Conservation (phyloP, 2,113 vertebrate species). For the Helogale parvula region DNA sequence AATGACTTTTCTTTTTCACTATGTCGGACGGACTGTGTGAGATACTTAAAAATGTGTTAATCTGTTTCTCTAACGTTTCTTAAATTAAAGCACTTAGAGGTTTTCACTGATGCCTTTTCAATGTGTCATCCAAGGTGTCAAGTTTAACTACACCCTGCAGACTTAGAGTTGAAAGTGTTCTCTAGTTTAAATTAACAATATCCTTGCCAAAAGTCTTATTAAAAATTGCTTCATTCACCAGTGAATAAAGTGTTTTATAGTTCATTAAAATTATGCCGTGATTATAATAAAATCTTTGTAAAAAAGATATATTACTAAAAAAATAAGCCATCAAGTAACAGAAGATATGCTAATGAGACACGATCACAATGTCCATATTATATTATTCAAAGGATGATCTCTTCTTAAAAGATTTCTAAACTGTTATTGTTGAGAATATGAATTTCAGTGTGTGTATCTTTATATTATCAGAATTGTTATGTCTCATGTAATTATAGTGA, state of each 20-base stretch:
- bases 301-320: conserved; percentile 57
- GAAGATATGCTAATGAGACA: conserved; percentile 4
- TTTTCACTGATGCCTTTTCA: conserved; percentile 64
- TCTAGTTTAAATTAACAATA: conserved; percentile 64
- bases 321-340: conserved; percentile 52
- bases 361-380: neutral
- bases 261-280: conserved; percentile 67
- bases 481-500: conserved; percentile 47
- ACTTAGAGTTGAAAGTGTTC: conserved; percentile 52
- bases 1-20: neutral
- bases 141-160: conserved; percentile 67
- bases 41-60: conserved; percentile 63
- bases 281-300: conserved; percentile 71
- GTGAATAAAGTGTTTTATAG: conserved; percentile 59
- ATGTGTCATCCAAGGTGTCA: conserved; percentile 44
- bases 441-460: conserved; percentile 29
- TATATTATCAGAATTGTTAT: neutral
- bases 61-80: conserved; percentile 45
- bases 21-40: conserved; percentile 51
- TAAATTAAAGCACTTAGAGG: conserved; percentile 62
- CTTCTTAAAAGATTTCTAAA: conserved; percentile 55
- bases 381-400: conserved; percentile 52
- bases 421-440: conserved; percentile 14
- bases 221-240: conserved; percentile 58
- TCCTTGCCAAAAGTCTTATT: conserved; percentile 60